Percentiles rank a stretch among this genome's conserved stretches.
phyloP scores from a whole-genome alignment of 2,888 invertebrate species.

The Drosophila anomelani region DNA sequence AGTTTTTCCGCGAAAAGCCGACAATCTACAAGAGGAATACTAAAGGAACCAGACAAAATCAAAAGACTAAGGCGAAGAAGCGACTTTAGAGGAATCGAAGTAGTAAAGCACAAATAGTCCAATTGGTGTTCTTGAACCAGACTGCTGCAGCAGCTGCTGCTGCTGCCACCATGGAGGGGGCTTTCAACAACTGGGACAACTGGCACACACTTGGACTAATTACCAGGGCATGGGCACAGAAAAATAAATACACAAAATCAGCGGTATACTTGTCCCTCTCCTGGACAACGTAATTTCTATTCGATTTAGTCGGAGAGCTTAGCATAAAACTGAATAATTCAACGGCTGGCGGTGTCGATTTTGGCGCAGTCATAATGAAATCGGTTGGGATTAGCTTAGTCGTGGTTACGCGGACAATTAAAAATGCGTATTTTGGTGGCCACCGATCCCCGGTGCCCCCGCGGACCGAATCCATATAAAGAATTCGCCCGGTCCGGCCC shows the following conservation, averaged over 20 bases:
- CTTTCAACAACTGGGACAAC: conserved; percentile 50
- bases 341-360: conserved; percentile 38
- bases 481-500: conserved; percentile 46
- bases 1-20: neutral
- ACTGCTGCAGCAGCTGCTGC: neutral
- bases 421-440: conserved; percentile 52
- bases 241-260: neutral
- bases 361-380: conserved; percentile 41
- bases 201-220: conserved; percentile 66
- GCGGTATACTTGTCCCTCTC: conserved; percentile 43
- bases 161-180: neutral
- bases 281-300: conserved; percentile 55
- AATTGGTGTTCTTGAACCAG: conserved; percentile 37
- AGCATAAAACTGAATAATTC: conserved; percentile 72
- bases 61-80: neutral
- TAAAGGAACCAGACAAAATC: neutral
- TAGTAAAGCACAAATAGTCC: neutral
- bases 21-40: neutral
- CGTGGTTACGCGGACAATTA: conserved; percentile 63
- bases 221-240: conserved; percentile 44
- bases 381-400: conserved; percentile 40
- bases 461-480: conserved; percentile 61
- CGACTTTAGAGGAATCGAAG: neutral
- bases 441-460: conserved; percentile 25
- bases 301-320: conserved; percentile 36